A percentile compares a stretch with the other conserved stretches of the same genome.
Conservation (phyloP, 1,140 invertebrate genomes). For the Neodiprion lecontei region DNA sequence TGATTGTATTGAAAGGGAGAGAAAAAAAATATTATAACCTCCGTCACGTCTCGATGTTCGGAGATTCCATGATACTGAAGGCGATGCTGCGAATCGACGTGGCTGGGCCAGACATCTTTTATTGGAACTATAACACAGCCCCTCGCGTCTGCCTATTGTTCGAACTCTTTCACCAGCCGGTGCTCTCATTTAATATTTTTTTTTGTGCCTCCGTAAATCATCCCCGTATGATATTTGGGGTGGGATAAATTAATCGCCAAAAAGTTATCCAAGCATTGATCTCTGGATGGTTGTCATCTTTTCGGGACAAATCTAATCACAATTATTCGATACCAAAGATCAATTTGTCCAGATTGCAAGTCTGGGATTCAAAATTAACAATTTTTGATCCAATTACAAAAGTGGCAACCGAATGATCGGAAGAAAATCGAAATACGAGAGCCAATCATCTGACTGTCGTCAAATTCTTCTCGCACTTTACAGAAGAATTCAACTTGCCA, state of each 20-base stretch:
- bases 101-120: slow-evolving; percentile 1
- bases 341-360: too few relatives aligned
- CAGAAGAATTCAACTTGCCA: too few relatives aligned
- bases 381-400: too few relatives aligned
- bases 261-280: neutral
- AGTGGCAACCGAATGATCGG: too few relatives aligned
- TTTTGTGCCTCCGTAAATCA: neutral
- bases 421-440: too few relatives aligned
- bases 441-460: too few relatives aligned
- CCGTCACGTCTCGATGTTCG: neutral
- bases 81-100: neutral
- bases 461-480: too few relatives aligned
- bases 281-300: neutral
- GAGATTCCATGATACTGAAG: neutral
- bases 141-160: neutral
- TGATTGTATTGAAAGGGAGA: neutral
- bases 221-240: neutral
- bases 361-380: too few relatives aligned
- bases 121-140: neutral
- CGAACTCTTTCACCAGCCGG: neutral
- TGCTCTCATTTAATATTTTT: neutral
- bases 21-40: neutral
- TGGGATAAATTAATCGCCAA: neutral
- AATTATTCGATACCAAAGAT: too few relatives aligned
- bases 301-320: neutral